Evolutionary conservation across 2,888 invertebrate species (phyloP), one percentile per base, ranked within the genome.

Genomic region (Cheilosia variabilis): DNA sequence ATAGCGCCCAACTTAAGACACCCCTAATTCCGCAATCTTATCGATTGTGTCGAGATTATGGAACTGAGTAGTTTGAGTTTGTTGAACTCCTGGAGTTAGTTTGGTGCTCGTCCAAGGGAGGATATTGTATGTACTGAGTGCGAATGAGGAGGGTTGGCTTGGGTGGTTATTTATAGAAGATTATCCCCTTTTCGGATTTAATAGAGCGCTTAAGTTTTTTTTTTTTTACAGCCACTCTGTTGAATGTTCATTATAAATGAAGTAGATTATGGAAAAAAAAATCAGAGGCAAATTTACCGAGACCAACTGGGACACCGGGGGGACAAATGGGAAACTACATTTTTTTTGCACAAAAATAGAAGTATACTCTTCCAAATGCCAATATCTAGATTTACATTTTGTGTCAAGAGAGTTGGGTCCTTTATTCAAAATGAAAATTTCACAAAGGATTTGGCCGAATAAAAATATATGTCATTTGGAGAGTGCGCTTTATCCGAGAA

Each of bases 41-140:
- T 84, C 84, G 84, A 84, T 84, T 84, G 73, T 75, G 75, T 71
- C 34, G 60, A 84, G 80, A 80, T 84, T 84, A 80, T 57, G 75
- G 55, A 43, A 71, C 58, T 6, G 27, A 15, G 47, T 57, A 45
- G 41, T 55, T 79, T 15, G 79, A 50, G 84, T 79, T 79, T 84
- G 76, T 69, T 84, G 84, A 84, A 84, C 84, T 65, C 60, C 31
- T 31, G 31, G 1, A n/a, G 19, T 52, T 7, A 43, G 69, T 37
- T 53, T 50, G 52, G 43, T 69, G 50, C 47, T 22, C 22, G 2
- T 45, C 55, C 65, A 62, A 52, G 13, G 47, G 19, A 43, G 62
- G 68, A 45, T 58, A 41, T 22, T 52, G 45, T n/a, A 2, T 45
- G n/a, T n/a, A 17, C n/a, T 45, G 37, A 13, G 17, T 47, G 45